Conservation (phyloP, 1,140 invertebrate genomes). For the Trinorchestia longiramus region DNA sequence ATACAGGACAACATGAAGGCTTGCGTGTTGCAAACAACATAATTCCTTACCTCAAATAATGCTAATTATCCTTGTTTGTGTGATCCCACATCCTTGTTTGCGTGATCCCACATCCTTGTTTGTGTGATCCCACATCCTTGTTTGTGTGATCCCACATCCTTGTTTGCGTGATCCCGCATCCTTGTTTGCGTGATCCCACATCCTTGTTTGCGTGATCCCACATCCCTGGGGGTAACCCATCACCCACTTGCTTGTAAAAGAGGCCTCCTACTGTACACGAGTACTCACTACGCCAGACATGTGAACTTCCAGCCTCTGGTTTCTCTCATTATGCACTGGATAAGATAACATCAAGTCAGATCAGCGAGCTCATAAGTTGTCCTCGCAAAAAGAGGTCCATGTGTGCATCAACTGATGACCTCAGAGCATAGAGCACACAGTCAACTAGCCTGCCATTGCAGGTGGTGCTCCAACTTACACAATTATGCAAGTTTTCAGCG, state of each 20-base stretch:
- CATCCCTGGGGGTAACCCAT: background rate
- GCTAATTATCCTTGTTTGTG: background rate
- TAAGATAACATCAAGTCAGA: background rate
- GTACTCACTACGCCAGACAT: background rate
- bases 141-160: background rate
- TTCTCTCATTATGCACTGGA: background rate
- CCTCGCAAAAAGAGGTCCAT: background rate
- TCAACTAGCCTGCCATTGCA: too few species aligned
- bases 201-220: background rate
- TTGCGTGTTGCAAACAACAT: too few species aligned
- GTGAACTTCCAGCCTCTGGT: background rate
- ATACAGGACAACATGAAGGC: too few species aligned
- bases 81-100: background rate
- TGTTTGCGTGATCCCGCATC: background rate
- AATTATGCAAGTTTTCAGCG: background rate
- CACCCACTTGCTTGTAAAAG: background rate
- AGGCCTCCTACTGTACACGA: background rate
- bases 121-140: background rate
- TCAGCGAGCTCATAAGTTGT: background rate
- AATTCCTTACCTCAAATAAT: too few species aligned
- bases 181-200: background rate
- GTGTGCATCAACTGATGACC: background rate
- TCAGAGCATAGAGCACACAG: background rate
- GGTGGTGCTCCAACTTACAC: background rate
- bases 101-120: background rate